Base-by-base conservation (phyloP, 2,113 vertebrate species). In the Cyprinodon brontotheroides region DNA sequence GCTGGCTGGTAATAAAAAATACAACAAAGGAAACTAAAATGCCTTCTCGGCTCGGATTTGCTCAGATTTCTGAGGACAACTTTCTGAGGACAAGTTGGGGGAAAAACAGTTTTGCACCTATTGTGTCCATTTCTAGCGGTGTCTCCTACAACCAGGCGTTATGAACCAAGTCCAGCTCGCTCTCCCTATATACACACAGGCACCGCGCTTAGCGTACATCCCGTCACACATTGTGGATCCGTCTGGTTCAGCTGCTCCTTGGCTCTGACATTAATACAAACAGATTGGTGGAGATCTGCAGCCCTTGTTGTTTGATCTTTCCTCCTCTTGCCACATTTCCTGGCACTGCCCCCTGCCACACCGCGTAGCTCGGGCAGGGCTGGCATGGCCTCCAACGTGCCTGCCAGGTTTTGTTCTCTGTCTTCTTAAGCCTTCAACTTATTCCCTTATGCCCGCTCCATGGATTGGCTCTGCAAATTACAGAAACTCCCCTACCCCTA, bases 301-400 rank as follows among this genome's bases (percentile, higher is more conserved):
- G 93, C 91, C 94, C 92, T 93, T 93, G 94, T 94, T 95, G 94
- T 94, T 95, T 94, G 94, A 94, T 94, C 93, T 94, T 94, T 93
- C 91, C 93, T 95, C 93, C 91, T 93, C 94, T 92, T 92, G 91
- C 91, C 93, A 93, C 93, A 92, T 93, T 94, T 93, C 88, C 92
- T 95, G 94, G 94, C 94, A 92, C 89, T 84, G 89, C 85, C 89
- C 92, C 87, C 92, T 92, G 92, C 94, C 94, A 94, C 93, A 90
- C 92, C 88, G 92, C 93, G 92, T 94, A 92, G 94, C 84, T 88
- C 92, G 87, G 91, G 93, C 93, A 93, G 89, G 89, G 91, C 94
- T 95, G 94, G 93, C 94, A 90, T 92, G 90, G 92, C 93, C 93
- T 94, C n/a, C 93, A 94, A 91, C 89, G 86, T 82, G 89, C 86